Evolutionary conservation across 2,113 vertebrate species (phyloP).

Genomic region (Pseudopodoces humilis): DNA sequence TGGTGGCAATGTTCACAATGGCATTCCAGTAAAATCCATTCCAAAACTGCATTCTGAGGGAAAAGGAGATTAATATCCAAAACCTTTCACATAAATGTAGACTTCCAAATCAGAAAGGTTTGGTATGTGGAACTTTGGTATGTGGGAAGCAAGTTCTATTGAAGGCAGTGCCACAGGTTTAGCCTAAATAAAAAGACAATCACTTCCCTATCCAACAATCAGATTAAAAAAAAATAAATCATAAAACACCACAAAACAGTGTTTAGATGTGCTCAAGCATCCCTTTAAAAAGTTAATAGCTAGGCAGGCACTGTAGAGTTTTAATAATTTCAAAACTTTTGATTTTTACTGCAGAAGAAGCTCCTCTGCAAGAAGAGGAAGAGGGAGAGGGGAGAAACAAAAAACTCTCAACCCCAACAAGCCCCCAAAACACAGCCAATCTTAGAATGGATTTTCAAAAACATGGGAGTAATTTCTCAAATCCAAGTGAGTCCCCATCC

Average conservation of each 20-base stretch:
- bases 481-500: not conserved
- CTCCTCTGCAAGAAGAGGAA: not conserved
- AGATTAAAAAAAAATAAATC: not conserved
- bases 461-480: not conserved
- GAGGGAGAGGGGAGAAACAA: not conserved
- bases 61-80: not conserved
- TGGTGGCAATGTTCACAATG: not conserved
- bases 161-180: not conserved
- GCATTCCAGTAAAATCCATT: not conserved
- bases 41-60: not conserved
- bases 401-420: not conserved
- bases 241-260: not conserved
- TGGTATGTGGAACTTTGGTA: not conserved
- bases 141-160: not conserved
- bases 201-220: not conserved
- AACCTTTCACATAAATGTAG: not conserved
- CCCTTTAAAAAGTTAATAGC: not conserved
- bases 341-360: not conserved
- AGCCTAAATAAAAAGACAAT: not conserved
- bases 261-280: not conserved
- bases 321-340: not conserved
- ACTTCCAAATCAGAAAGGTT: not conserved
- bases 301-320: not conserved
- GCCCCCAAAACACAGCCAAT: not conserved
- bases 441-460: not conserved